phyloP scores from a whole-genome alignment of 2,888 invertebrate species.

The Eupeodes latifasciatus region DNA sequence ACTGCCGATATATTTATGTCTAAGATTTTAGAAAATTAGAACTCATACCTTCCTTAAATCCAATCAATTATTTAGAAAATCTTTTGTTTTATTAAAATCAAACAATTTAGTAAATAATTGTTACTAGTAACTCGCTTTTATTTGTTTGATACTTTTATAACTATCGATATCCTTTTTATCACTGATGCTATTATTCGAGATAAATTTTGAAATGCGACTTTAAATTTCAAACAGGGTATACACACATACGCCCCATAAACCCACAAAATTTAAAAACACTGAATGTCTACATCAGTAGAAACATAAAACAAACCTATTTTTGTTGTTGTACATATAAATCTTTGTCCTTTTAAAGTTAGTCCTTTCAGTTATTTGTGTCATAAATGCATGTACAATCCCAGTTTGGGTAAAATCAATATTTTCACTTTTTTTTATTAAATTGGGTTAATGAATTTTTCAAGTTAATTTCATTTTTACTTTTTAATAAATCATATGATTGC shows the following conservation, averaged over 20 bases:
- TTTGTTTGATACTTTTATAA: neutral
- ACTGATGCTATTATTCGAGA: neutral
- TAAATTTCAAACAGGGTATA: neutral
- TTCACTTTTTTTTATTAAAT: slow-evolving; percentile 37
- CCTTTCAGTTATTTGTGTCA: slow-evolving; percentile 15
- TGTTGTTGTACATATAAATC: neutral
- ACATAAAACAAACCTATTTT: neutral
- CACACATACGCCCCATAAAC: neutral
- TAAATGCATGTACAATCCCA: slow-evolving; percentile 24
- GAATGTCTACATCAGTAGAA: neutral
- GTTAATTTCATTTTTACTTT: neutral
- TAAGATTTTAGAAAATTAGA: no score
- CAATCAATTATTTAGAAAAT: no score
- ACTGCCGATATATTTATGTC: no score
- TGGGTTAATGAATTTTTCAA: slow-evolving; percentile 13
- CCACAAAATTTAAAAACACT: neutral
- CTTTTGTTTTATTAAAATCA: no score
- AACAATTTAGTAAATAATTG: neutral
- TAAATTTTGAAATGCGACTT: neutral
- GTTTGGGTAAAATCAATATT: slow-evolving; percentile 70
- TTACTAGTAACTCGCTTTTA: neutral
- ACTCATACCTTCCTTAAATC: no score
- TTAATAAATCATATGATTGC: neutral
- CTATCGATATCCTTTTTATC: neutral
- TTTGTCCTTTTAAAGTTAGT: neutral